These are phyloP conservation scores for Tauraco erythrolophus DNA, from an alignment of 2,113 vertebrate genomes.

Conservation along the genomic window DNA sequence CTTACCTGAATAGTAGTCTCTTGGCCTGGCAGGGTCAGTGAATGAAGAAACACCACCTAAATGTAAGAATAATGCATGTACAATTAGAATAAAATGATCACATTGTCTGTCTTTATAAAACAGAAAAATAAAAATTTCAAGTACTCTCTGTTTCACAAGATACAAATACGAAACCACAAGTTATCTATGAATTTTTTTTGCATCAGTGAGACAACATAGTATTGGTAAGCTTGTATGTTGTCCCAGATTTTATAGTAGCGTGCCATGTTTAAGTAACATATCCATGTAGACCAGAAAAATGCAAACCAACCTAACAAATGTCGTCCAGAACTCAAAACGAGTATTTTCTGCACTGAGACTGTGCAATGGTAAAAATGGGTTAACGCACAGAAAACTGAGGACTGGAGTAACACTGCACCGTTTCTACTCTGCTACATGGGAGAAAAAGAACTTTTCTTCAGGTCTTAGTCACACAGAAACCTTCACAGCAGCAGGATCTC, in stretches of 20 bases:
- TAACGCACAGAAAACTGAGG: not conserved
- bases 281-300: not conserved
- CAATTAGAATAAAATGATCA: not conserved
- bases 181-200: not conserved
- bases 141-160: not conserved
- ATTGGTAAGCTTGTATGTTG: not conserved
- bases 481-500: not conserved
- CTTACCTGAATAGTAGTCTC: slow-evolving; percentile 74
- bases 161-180: not conserved
- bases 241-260: not conserved
- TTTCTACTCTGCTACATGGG: not conserved
- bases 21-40: slow-evolving; percentile 2
- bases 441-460: not conserved
- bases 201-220: not conserved
- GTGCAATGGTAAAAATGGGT: not conserved
- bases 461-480: not conserved
- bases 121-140: not conserved
- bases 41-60: slow-evolving; percentile 68
- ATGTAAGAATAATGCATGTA: not conserved
- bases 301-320: not conserved
- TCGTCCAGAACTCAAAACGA: not conserved
- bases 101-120: not conserved
- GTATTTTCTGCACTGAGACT: not conserved
- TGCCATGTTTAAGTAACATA: not conserved
- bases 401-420: not conserved